These are phyloP conservation scores for Phenganax marumi DNA, from an alignment of 92 coral and sea anemone species.

Conservation along the genomic window DNA sequence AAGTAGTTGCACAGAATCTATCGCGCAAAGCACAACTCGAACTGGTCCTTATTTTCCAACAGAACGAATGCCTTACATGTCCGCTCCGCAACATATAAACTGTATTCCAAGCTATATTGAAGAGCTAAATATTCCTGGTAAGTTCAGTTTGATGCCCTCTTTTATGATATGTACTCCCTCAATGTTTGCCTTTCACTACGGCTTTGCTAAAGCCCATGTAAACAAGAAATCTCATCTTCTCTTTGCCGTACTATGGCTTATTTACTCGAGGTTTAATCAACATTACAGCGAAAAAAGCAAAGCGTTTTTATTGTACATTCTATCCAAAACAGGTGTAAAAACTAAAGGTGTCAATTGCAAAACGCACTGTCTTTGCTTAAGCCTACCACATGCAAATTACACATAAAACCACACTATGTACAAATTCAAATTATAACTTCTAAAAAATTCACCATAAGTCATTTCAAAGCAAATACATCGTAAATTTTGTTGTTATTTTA, in stretches of 20 bases:
- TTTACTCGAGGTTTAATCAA: too few species aligned
- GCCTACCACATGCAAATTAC: too few species aligned
- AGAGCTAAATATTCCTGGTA: slow-evolving; percentile 78
- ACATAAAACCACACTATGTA: too few species aligned
- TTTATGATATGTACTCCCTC: too few species aligned
- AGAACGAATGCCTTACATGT: slow-evolving; percentile 75
- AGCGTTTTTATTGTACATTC: too few species aligned
- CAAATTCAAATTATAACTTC: too few species aligned
- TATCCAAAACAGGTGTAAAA: too few species aligned
- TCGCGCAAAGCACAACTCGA: neutral
- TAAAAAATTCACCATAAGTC: neutral
- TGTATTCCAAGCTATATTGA: slow-evolving; percentile 71
- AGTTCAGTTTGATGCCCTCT: slow-evolving; percentile 8
- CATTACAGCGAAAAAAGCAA: too few species aligned
- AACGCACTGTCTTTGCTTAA: too few species aligned
- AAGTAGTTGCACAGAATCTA: neutral
- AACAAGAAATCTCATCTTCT: neutral
- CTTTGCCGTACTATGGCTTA: neutral
- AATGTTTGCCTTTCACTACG: neutral
- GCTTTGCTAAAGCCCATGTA: neutral
- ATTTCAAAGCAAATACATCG: neutral
- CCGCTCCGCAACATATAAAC: slow-evolving; percentile 68
- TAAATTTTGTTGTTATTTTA: neutral
- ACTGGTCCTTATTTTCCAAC: slow-evolving; percentile 93
- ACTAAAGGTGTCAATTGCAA: too few species aligned